Base-by-base conservation (phyloP, 2,797 vertebrate species). In the Malacoraja senta region DNA sequence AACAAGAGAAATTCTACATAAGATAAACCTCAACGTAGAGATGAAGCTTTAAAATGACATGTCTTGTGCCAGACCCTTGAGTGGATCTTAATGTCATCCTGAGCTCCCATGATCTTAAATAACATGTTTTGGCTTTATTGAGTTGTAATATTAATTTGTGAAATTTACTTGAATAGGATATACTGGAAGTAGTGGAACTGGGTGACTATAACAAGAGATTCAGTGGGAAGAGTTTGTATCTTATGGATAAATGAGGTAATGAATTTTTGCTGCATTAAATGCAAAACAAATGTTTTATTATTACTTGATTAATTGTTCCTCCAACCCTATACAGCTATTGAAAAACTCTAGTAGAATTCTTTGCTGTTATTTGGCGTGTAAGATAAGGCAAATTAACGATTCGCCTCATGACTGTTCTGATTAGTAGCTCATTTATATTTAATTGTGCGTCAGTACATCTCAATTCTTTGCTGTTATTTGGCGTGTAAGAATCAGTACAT, bases 151-250 rank as follows among this genome's bases (percentile, higher is more conserved):
- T 32, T 88, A 88, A 88, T 26, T 35, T 21, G 17, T 32, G n/a
- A 68, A 13, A 35, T 68, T 88, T 68, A 53, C 63, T 44, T 74
- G 13, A 12, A 0, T 76, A 92, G 90, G 90, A 92, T 29, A 92
- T 92, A 53, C 38, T 92, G 38, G 71, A 92, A 92, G 44, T 71
- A 58, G 90, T 92, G 38, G 90, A 92, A 74, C 44, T 92, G 10
- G 44, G 38, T 76, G 44, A 92, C 71, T 76, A 29, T 76, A 92
- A 38, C 71, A 76, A 92, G 38, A 76, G 7, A 26, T 71, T 26
- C 71, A 76, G 0, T 8, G 38, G 90, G 26, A 72, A 92, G 44
- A 53, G 71, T 35, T 92, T 76, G 90, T n/a, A 88, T 88, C 84
- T 9, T 32, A 88, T 29, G 9, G 61, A 35, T 19, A 88, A 88